phyloP scores from a whole-genome alignment of 1,140 invertebrate species.

The Calosoma granatense region DNA sequence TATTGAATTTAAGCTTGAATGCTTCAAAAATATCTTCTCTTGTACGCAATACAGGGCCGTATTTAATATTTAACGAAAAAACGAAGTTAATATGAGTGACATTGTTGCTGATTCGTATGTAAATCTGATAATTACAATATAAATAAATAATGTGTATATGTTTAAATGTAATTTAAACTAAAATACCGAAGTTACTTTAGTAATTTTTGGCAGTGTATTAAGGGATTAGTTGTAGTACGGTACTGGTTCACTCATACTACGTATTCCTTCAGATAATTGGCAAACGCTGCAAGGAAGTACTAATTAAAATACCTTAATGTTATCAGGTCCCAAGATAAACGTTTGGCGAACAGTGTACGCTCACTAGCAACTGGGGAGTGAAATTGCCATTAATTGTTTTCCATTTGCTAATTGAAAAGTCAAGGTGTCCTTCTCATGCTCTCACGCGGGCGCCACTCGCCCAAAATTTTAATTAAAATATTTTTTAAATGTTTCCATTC shows the following conservation, averaged over 20 bases:
- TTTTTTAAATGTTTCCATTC: neutral
- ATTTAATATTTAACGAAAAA: too few species aligned
- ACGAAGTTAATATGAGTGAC: too few species aligned
- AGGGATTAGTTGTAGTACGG: too few species aligned
- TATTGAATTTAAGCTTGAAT: neutral
- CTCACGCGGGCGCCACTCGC: neutral
- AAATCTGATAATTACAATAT: too few species aligned
- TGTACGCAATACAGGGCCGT: too few species aligned
- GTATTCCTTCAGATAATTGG: neutral
- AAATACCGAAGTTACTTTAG: too few species aligned
- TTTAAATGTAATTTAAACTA: too few species aligned
- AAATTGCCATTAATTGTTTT: constrained; percentile 1
- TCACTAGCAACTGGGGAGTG: neutral
- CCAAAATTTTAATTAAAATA: constrained; percentile 2
- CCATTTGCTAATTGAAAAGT: constrained; percentile 3
- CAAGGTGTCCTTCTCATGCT: neutral
- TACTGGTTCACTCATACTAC: too few species aligned
- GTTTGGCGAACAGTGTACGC: neutral
- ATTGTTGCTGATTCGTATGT: too few species aligned
- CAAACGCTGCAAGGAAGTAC: neutral
- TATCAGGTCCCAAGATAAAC: constrained; percentile 3
- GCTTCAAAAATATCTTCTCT: too few species aligned
- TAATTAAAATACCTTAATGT: constrained; percentile 8
- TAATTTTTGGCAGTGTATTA: too few species aligned
- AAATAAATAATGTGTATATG: too few species aligned